Evolutionary conservation across 2,888 invertebrate species (phyloP).

Genomic region (Drosophila buzzatii): DNA sequence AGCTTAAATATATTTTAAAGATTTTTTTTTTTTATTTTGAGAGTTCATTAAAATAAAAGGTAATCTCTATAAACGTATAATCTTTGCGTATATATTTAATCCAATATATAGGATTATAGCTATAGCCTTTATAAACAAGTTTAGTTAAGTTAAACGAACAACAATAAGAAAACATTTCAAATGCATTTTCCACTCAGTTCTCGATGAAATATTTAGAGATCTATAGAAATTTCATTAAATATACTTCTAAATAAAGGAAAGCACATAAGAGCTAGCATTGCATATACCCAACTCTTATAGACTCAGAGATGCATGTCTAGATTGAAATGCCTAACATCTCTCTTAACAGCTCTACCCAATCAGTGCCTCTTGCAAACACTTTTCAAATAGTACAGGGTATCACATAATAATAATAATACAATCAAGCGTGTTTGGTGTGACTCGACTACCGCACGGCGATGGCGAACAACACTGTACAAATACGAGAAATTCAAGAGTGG

Average conservation of each 20-base stretch:
- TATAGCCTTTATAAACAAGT: background rate
- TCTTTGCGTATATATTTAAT: background rate
- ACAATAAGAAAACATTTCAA: background rate
- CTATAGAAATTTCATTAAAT: background rate
- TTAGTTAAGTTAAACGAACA: background rate
- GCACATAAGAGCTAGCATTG: background rate
- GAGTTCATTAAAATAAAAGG: background rate
- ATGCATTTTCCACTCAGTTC: background rate
- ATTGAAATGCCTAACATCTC: too few relatives aligned
- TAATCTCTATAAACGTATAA: too few relatives aligned
- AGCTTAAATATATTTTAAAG: background rate
- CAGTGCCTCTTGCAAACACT: background rate
- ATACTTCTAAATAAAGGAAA: background rate
- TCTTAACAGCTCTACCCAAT: too few relatives aligned
- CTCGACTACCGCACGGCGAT: constrained; percentile 55
- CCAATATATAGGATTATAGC: too few relatives aligned
- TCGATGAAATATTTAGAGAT: background rate
- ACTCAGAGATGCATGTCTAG: too few relatives aligned
- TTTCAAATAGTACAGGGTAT: constrained; percentile 6
- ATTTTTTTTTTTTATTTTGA: background rate
- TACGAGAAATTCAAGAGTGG: constrained; percentile 44
- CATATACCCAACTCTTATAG: background rate
- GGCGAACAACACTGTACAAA: constrained; percentile 70
- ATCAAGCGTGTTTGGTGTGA: constrained; percentile 22
- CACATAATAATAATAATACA: constrained; percentile 14